phyloP scores from a whole-genome alignment of 1,140 invertebrate species.

The Trachelipus rathkii region DNA sequence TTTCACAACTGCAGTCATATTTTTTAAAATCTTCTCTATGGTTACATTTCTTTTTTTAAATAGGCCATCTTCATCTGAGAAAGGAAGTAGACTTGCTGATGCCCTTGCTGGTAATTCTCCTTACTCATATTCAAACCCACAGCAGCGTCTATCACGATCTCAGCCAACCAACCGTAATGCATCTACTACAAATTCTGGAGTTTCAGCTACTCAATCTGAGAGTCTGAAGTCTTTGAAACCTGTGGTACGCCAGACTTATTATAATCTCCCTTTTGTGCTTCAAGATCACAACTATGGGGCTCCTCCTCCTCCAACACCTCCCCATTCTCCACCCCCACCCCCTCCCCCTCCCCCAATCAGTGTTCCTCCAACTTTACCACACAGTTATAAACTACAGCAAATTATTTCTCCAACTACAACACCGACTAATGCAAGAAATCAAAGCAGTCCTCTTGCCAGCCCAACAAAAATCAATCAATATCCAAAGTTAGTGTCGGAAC shows the following conservation, averaged over 20 bases:
- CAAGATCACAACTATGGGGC: conserved; percentile 78
- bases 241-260: not conserved
- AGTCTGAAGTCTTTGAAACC: not conserved
- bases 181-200: not conserved
- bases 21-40: too few species aligned
- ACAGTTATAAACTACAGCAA: not conserved
- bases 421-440: not conserved
- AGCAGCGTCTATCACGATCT: not conserved
- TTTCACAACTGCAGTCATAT: too few species aligned
- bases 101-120: conserved; percentile 4
- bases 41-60: too few species aligned
- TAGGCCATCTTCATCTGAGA: not conserved
- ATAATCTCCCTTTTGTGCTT: conserved; percentile 54
- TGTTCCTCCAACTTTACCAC: not conserved
- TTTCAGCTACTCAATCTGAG: not conserved
- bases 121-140: not conserved
- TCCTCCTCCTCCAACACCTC: conserved; percentile 57
- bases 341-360: conserved; percentile 38
- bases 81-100: conserved; percentile 3
- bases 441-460: not conserved
- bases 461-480: not conserved
- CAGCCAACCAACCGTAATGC: not conserved
- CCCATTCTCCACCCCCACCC: conserved; percentile 39
- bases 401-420: not conserved
- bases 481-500: not conserved